These are phyloP conservation scores for Clunio marinus DNA, from an alignment of 2,888 invertebrate genomes.

Conservation along the genomic window DNA sequence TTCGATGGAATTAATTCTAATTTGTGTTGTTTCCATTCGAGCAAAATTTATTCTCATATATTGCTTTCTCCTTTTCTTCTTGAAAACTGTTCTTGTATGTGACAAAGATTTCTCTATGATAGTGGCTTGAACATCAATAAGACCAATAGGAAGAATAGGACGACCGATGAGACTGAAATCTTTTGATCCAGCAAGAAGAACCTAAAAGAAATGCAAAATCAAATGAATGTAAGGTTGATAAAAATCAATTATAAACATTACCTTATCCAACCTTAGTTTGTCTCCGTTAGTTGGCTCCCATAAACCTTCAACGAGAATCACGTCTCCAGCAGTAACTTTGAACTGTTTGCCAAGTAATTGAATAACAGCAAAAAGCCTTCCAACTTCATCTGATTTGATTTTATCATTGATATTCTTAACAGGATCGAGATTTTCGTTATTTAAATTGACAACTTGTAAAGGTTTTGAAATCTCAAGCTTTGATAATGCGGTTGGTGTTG, in stretches of 20 bases:
- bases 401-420: conserved; percentile 46
- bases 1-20: conserved; percentile 71
- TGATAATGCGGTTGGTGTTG: background rate
- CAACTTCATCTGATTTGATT: conserved; percentile 44
- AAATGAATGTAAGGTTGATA: conserved; percentile 10
- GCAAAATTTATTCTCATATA: conserved; percentile 69
- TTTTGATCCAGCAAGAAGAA: conserved; percentile 69
- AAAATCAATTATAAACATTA: conserved; percentile 42
- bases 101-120: conserved; percentile 79
- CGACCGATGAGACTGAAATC: conserved; percentile 79
- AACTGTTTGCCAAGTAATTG: conserved; percentile 79
- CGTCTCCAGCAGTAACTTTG: conserved; percentile 79
- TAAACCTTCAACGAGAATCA: conserved; percentile 74
- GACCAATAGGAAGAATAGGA: conserved; percentile 68
- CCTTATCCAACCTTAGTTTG: conserved; percentile 75
- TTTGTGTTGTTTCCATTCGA: conserved; percentile 65
- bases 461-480: conserved; percentile 16
- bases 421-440: conserved; percentile 38
- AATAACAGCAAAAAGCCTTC: conserved; percentile 68
- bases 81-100: conserved; percentile 72
- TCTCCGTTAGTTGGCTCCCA: conserved; percentile 82
- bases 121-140: conserved; percentile 73
- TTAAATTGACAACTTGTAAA: background rate
- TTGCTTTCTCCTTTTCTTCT: conserved; percentile 72
- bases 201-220: conserved; percentile 46